These are phyloP conservation scores for Enteromius paludinosus DNA, from an alignment of 2,797 vertebrate species.

Conservation along the genomic window DNA sequence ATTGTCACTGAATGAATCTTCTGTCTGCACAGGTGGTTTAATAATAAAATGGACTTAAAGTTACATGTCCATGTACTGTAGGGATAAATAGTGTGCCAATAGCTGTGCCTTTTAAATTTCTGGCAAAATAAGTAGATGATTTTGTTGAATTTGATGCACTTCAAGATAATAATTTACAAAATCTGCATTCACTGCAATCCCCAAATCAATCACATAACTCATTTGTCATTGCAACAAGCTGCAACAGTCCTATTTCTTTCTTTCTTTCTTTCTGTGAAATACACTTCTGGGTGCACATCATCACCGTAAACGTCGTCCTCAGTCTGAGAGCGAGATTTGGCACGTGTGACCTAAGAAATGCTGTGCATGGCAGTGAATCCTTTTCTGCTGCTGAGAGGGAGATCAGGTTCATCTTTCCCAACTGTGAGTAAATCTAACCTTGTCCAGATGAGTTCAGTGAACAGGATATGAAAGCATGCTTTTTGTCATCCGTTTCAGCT, in stretches of 20 bases:
- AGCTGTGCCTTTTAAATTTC: background rate
- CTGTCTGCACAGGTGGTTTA: background rate
- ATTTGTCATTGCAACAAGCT: background rate
- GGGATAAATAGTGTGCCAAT: background rate
- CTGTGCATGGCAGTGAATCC: slow-evolving; percentile 89
- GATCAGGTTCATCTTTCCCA: slow-evolving; percentile 92
- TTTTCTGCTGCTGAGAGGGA: slow-evolving; percentile 86
- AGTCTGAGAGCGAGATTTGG: slow-evolving; percentile 94
- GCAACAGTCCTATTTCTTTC: background rate
- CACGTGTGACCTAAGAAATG: slow-evolving; percentile 90
- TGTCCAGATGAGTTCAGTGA: background rate
- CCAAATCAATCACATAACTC: background rate
- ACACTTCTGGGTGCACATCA: background rate
- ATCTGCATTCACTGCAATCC: background rate
- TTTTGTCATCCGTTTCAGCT: slow-evolving; percentile 67
- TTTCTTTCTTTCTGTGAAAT: background rate
- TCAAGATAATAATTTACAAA: background rate
- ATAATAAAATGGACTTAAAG: background rate
- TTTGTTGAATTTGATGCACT: background rate
- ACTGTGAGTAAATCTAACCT: slow-evolving; percentile 76
- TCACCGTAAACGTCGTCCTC: slow-evolving; percentile 39
- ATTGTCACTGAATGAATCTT: background rate
- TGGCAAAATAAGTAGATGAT: background rate
- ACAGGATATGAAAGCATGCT: background rate
- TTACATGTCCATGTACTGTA: background rate